phyloP scores from a whole-genome alignment of 2,888 invertebrate genomes.

The Heliconius aoede region DNA sequence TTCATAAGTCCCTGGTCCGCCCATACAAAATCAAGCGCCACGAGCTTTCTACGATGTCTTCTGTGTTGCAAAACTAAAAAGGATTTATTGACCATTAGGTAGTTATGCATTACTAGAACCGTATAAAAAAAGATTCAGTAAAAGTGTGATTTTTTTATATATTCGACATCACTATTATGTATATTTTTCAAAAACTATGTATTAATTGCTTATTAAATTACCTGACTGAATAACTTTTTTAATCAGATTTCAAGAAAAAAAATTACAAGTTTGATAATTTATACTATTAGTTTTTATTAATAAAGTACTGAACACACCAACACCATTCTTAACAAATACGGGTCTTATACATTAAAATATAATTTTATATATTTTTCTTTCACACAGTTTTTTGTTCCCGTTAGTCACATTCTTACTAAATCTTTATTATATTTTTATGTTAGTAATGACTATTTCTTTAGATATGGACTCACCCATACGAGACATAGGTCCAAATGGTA shows the following conservation, averaged over 20 bases:
- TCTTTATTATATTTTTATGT: conserved; percentile 5
- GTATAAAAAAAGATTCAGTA: conserved; percentile 16
- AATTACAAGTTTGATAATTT: background rate
- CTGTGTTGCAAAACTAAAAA: conserved; percentile 30
- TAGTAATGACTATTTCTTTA: background rate
- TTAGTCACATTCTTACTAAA: conserved; percentile 26
- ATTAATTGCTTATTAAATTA: background rate
- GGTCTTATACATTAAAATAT: too few relatives aligned
- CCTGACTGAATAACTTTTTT: background rate
- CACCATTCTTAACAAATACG: too few relatives aligned
- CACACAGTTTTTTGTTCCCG: background rate
- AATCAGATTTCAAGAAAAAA: background rate
- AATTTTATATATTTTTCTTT: too few relatives aligned
- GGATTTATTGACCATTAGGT: conserved; percentile 42
- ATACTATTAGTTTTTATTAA: background rate
- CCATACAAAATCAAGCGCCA: conserved; percentile 29
- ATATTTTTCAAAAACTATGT: background rate
- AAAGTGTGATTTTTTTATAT: conserved; percentile 14
- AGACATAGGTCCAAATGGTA: conserved; percentile 16
- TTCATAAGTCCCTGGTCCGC: conserved; percentile 43
- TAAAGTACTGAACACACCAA: background rate
- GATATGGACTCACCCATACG: background rate
- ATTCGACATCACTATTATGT: background rate
- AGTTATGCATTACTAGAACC: conserved; percentile 35
- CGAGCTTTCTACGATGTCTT: conserved; percentile 33